phyloP scores from a whole-genome alignment of 2,888 invertebrate genomes.

The Suillia variegata region DNA sequence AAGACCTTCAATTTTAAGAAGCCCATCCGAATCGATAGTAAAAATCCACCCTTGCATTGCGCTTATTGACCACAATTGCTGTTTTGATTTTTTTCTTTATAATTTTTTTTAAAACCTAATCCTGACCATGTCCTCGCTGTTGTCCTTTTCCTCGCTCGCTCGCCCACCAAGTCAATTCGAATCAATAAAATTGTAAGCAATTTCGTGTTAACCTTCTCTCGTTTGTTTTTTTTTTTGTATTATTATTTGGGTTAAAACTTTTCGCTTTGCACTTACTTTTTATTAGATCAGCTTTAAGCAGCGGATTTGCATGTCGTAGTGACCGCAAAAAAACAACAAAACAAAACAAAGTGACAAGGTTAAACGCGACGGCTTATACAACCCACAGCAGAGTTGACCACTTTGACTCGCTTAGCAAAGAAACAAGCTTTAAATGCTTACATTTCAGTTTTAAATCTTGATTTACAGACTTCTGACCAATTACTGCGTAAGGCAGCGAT shows the following conservation, averaged over 20 bases:
- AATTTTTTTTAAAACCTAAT: not conserved
- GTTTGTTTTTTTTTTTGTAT: no score
- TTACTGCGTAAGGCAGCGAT: no score
- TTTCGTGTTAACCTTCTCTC: not conserved
- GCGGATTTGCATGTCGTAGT: not conserved
- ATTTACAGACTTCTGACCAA: no score
- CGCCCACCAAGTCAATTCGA: not conserved
- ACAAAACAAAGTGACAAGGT: no score
- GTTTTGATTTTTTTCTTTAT: not conserved
- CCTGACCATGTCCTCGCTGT: not conserved
- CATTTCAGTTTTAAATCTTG: no score
- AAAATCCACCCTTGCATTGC: not conserved
- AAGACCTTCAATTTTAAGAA: no score
- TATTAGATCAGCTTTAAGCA: not conserved
- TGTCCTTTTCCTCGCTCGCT: not conserved
- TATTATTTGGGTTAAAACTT: not conserved
- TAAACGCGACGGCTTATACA: no score
- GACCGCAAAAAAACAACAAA: no score
- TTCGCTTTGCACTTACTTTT: constrained; percentile 1
- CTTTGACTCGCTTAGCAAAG: no score
- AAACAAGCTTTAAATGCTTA: no score
- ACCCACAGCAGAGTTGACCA: no score
- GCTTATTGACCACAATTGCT: not conserved
- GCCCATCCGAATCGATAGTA: no score
- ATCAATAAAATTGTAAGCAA: not conserved